Conservation (phyloP, 2,113 vertebrate genomes). For the Colossoma macropomum region DNA sequence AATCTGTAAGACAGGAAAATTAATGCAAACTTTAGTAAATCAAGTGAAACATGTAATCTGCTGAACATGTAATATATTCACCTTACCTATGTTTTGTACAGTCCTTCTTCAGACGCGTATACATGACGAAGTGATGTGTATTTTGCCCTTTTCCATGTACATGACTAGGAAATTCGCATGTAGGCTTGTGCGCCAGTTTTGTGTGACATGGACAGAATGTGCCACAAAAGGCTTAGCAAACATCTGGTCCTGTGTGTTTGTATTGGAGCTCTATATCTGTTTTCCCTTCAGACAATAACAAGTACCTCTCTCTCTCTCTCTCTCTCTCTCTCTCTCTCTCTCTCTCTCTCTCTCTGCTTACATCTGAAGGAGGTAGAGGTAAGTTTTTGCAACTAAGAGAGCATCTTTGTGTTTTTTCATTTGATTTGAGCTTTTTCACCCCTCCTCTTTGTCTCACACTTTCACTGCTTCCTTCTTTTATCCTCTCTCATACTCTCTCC, state of each 20-base stretch:
- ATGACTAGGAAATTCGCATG: no score
- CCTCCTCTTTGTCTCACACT: background rate
- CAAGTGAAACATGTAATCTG: no score
- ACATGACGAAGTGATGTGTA: no score
- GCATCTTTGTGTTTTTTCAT: background rate
- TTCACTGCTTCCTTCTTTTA: background rate
- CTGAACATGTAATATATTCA: no score
- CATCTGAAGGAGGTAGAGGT: slow-evolving; percentile 58
- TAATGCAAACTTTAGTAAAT: no score
- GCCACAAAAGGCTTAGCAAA: no score
- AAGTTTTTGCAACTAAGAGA: slow-evolving; percentile 39
- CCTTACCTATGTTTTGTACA: no score
- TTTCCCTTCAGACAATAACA: background rate
- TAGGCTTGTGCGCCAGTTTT: no score
- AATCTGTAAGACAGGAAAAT: no score
- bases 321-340: slow-evolving; percentile 20
- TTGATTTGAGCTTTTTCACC: background rate
- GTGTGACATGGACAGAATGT: no score
- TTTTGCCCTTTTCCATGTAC: no score
- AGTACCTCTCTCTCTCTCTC: slow-evolving; percentile 13
- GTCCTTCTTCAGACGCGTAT: no score
- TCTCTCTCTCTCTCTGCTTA: slow-evolving; percentile 26
- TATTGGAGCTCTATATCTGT: background rate
- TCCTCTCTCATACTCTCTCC: background rate
- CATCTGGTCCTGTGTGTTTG: background rate